phyloP scores from a whole-genome alignment of 2,797 vertebrate genomes.

The Masticophis lateralis region DNA sequence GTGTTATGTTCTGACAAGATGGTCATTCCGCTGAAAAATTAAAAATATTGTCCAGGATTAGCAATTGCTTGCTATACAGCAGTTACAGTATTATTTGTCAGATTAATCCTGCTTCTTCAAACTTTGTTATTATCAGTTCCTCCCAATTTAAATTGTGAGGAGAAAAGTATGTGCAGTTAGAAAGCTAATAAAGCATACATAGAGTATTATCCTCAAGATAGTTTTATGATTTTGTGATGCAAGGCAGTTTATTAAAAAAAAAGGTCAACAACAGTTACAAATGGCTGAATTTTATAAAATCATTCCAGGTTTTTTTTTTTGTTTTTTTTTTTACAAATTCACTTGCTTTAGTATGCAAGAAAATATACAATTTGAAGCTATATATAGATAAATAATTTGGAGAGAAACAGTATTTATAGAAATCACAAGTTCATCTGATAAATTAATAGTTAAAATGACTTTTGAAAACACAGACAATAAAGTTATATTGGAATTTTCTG shows the following conservation, averaged over 20 bases:
- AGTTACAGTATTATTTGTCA: background rate
- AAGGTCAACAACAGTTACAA: background rate
- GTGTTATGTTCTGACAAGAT: background rate
- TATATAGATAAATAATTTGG: background rate
- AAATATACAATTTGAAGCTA: background rate
- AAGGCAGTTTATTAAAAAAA: background rate
- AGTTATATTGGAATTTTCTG: background rate
- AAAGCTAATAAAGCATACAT: background rate
- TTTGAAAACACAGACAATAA: background rate
- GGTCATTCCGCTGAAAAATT: background rate
- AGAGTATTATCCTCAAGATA: background rate
- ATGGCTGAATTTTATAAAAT: background rate
- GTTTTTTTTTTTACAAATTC: background rate
- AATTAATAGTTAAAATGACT: background rate
- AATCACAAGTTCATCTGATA: background rate
- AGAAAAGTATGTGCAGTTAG: background rate
- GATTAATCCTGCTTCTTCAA: background rate
- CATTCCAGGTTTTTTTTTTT: background rate
- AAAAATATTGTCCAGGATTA: background rate
- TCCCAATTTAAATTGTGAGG: background rate
- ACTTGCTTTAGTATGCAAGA: background rate
- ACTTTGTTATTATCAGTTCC: background rate
- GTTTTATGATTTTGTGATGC: background rate
- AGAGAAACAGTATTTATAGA: background rate
- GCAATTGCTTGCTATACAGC: background rate